Evolutionary conservation across 2,113 vertebrate species (phyloP).

Genomic region (Ursus arctos): DNA sequence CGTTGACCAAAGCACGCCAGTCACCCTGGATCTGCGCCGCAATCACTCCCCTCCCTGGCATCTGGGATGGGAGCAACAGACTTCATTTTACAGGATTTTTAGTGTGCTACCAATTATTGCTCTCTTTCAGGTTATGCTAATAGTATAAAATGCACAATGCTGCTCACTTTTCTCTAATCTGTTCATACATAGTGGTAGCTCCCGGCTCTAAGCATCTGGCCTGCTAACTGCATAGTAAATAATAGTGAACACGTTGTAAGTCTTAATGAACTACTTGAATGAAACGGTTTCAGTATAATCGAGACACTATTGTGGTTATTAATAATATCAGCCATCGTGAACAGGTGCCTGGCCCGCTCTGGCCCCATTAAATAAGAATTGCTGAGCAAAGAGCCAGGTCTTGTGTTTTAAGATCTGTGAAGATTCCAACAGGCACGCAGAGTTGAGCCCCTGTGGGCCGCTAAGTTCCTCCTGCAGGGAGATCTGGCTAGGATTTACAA

Average conservation of each 20-base stretch:
- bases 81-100: not conserved
- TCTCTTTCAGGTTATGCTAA: slow-evolving; percentile 31
- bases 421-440: not conserved
- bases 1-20: not conserved
- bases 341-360: not conserved
- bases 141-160: not conserved
- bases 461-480: not conserved
- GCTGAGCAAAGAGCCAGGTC: not conserved
- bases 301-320: not conserved
- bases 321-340: not conserved
- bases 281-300: not conserved
- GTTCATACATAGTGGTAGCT: slow-evolving; percentile 29
- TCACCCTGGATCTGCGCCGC: not conserved
- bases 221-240: slow-evolving; percentile 40
- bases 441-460: not conserved
- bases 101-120: not conserved
- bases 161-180: not conserved
- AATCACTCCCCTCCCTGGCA: not conserved
- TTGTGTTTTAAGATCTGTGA: not conserved
- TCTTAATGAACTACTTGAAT: slow-evolving; percentile 1
- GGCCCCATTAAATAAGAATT: not conserved
- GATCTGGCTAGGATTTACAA: not conserved
- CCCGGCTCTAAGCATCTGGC: not conserved
- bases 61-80: not conserved
- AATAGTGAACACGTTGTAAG: not conserved